Evolutionary conservation across 2,888 invertebrate genomes (phyloP).

Genomic region (Cheilosia vernalis): DNA sequence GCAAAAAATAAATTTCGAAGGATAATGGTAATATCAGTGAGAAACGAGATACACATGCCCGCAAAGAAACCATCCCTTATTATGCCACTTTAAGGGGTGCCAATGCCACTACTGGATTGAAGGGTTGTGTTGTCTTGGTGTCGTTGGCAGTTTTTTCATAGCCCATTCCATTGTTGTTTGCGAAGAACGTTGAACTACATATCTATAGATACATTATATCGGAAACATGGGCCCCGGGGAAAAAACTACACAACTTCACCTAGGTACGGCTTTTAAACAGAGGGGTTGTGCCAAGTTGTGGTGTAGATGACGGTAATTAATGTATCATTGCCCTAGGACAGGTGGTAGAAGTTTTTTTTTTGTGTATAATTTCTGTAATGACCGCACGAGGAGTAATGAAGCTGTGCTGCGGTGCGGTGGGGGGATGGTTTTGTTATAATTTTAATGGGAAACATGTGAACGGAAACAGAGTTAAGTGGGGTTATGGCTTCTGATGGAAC

Average conservation of each 20-base stretch:
- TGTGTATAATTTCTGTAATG: constrained; percentile 1
- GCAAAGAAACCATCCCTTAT: constrained; percentile 29
- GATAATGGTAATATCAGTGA: constrained; percentile 14
- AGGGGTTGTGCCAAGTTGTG: neutral
- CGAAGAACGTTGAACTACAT: constrained; percentile 19
- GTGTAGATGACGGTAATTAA: constrained; percentile 19
- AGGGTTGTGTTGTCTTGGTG: constrained; percentile 28
- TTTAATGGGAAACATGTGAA: constrained; percentile 22
- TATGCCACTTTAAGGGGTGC: constrained; percentile 38
- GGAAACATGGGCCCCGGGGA: constrained; percentile 8
- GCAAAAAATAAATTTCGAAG: constrained; percentile 11
- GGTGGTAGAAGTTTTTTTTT: constrained; percentile 7
- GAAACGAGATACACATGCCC: constrained; percentile 14
- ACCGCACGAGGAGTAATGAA: neutral
- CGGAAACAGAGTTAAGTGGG: constrained; percentile 13
- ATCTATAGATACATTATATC: neutral
- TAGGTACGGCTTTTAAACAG: neutral
- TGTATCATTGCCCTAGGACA: constrained; percentile 36
- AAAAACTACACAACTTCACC: neutral
- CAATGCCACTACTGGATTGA: constrained; percentile 20
- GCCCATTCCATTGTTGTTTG: neutral
- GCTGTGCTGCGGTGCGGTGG: neutral
- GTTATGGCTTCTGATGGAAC: neutral
- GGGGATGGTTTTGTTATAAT: constrained; percentile 6
- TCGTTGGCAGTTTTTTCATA: constrained; percentile 9